A percentile compares a stretch with the other conserved stretches of the same genome.
Conservation (phyloP, 2,888 invertebrate species). For the Tortricodes alternella region DNA sequence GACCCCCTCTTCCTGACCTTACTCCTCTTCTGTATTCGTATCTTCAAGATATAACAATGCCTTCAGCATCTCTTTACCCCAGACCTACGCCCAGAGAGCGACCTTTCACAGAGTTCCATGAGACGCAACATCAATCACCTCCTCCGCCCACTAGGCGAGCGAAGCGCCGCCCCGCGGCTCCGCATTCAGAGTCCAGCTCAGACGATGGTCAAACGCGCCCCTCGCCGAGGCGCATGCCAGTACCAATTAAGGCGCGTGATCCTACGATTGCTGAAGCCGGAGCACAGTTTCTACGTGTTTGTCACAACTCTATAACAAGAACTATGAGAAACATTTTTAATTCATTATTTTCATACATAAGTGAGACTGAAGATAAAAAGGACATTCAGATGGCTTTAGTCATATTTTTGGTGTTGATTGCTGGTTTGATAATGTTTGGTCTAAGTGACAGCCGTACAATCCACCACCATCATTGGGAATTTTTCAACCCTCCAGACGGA, state of each 20-base stretch:
- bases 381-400: slow-evolving; percentile 90
- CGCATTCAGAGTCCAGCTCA: slow-evolving; percentile 76
- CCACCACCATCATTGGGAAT: slow-evolving; percentile 94
- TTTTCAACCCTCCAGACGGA: slow-evolving; percentile 90
- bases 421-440: slow-evolving; percentile 89
- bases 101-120: slow-evolving; percentile 60
- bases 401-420: slow-evolving; percentile 89
- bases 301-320: slow-evolving; percentile 85
- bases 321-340: slow-evolving; percentile 87
- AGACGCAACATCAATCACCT: slow-evolving; percentile 61
- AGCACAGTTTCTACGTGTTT: slow-evolving; percentile 87
- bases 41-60: slow-evolving; percentile 78
- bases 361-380: slow-evolving; percentile 86
- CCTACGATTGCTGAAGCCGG: slow-evolving; percentile 87
- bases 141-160: slow-evolving; percentile 75
- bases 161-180: slow-evolving; percentile 65
- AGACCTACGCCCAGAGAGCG: slow-evolving; percentile 63
- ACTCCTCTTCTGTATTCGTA: slow-evolving; percentile 78
- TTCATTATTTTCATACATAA: slow-evolving; percentile 84
- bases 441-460: slow-evolving; percentile 87
- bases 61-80: slow-evolving; percentile 74
- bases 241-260: slow-evolving; percentile 77
- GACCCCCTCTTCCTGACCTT: slow-evolving; percentile 76
- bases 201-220: slow-evolving; percentile 76
- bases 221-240: slow-evolving; percentile 63